Conservation (phyloP, 2,888 invertebrate genomes). For the Leptogaster cylindrica region DNA sequence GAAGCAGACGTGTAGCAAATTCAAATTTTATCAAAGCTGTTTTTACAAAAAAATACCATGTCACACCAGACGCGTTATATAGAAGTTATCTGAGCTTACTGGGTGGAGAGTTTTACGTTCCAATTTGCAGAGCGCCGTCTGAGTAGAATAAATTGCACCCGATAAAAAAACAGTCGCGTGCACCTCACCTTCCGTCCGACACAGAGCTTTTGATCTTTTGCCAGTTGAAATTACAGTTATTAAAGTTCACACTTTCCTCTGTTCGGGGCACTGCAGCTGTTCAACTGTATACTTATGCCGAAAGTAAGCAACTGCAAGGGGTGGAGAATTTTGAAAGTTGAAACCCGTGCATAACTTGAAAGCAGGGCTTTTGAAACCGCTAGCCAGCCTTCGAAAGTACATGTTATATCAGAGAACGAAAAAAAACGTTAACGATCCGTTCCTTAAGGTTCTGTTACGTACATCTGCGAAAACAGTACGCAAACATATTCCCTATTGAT, state of each 20-base stretch:
- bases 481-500: too few species aligned
- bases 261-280: neutral
- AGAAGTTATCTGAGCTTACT: too few species aligned
- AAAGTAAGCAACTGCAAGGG: too few species aligned
- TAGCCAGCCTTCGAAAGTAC: too few species aligned
- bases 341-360: too few species aligned
- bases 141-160: conserved; percentile 33
- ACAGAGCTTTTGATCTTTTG: conserved; percentile 35
- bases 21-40: conserved; percentile 22
- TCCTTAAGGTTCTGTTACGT: too few species aligned
- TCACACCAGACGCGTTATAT: neutral
- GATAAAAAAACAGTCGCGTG: conserved; percentile 19
- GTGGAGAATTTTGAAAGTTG: too few species aligned
- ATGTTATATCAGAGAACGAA: too few species aligned
- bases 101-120: conserved; percentile 33
- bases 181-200: too few species aligned
- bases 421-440: too few species aligned
- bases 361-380: too few species aligned
- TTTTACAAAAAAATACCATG: neutral
- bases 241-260: conserved; percentile 32
- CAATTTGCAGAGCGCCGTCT: conserved; percentile 36
- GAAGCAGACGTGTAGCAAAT: neutral
- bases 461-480: too few species aligned
- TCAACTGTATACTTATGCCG: neutral
- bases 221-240: conserved; percentile 35